Base-by-base conservation (phyloP, 2,888 invertebrate genomes). In the Metacarcinus magister region DNA sequence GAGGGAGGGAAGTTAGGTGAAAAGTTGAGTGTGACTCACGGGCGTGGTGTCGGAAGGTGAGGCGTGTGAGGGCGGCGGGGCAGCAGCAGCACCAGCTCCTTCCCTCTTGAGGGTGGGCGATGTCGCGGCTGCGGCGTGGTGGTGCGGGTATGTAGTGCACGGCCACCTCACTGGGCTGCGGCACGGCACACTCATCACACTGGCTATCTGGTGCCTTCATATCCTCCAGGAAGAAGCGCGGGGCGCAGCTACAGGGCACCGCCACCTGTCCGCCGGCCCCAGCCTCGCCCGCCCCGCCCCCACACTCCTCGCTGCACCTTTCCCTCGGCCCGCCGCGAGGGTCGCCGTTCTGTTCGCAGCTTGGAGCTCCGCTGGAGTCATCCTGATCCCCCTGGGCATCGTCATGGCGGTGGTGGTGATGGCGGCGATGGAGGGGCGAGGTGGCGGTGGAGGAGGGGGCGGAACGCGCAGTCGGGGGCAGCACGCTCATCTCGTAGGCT, bases 191-290 rank as follows among this genome's bases (percentile, higher is more conserved):
- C 82, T 95, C 95, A 10, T 92, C 82, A 75, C 95, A 95, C 82
- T 95, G 93, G 44, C 89, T 54, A 19, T 82, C 89, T 0, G 32
- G 43, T n/a, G 90, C 89, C 94, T 94, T 97, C 43, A 98, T 98
- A 91, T 98, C 98, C 10, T 98, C 98, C 46, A 98, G 98, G 0
- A 98, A 98, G 94, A 98, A 97, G 19, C 98, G 98, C 0, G 98
- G 98, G 96, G 98, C 98, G 0, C 98, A 98, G 94, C 98, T 98
- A 94, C 98, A 98, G 97, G 98, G 95, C 98, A 98, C 96, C 98
- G 98, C 98, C 98, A 98, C 19, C 98, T 98, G 0, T 98, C 98
- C 97, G 98, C 98, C 16, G 0, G 97, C 97, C 0, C 97, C 97
- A 5, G 97, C 97, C 92, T 97, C 97, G 3, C 97, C 97, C 97